Base-by-base conservation (phyloP, 2,888 invertebrate genomes). In the Xylocampa areola region DNA sequence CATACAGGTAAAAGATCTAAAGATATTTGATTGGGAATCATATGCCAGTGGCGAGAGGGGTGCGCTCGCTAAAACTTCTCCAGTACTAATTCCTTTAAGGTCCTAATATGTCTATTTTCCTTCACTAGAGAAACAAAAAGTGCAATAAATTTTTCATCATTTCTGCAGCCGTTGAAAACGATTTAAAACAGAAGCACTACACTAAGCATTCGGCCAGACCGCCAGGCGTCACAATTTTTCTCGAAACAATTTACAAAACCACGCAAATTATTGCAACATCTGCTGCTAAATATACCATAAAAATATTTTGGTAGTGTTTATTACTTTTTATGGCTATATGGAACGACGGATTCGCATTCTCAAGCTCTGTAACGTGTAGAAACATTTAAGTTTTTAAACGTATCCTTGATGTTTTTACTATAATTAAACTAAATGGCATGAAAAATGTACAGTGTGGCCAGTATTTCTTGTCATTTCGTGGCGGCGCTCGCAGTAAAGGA, bases 321-420 rank as follows among this genome's bases (percentile, higher is more conserved):
- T 19, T 14, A 4, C 5, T 37, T 64, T 44, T 64, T 40, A 64
- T 48, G 8, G 30, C 57, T 64, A 2, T 16, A 47, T 45, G 40
- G 7, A 37, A 29, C 16, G 45, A 41, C 37, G 30, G 33, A 53
- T 64, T 54, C 43, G 25, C 39, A 64, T 64, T 54, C 45, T 7
- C 13, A 13, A 27, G 14, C 5, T 41, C 11, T 17, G 40, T 11
- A 23, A 19, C 35, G 35, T 43, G 52, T 51, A 44, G 16, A 14
- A 62, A 52, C 25, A 32, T 40, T 47, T 32, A 7, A 3, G 14
- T 44, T 13, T 37, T 39, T 21, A 16, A 13, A 8, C 25, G 37
- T 70, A 27, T 41, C 29, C 57, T n/a, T n/a, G 1, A 21, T 27
- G 66, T 65, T 65, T 55, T 70, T 64, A 70, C n/a, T 5, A 0